Evolutionary conservation across 2,888 invertebrate species (phyloP).

Genomic region (Xestia sexstrigata): DNA sequence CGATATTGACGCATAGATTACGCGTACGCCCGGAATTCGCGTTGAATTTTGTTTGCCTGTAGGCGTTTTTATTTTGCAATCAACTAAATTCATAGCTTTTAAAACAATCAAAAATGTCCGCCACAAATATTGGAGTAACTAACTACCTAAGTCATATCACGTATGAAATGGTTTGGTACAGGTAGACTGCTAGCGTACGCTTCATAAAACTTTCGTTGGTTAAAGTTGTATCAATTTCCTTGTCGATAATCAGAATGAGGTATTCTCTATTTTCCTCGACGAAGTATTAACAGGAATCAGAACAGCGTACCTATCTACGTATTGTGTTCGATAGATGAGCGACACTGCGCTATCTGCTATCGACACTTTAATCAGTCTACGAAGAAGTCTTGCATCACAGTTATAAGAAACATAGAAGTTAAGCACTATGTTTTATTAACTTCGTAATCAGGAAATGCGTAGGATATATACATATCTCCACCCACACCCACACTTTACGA

Average conservation of each 20-base stretch:
- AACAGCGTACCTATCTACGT: constrained; percentile 5
- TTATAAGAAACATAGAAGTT: constrained; percentile 49
- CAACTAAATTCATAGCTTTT: not conserved
- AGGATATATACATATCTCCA: constrained; percentile 68
- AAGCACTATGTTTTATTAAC: constrained; percentile 62
- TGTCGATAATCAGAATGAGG: not conserved
- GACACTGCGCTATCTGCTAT: constrained; percentile 59
- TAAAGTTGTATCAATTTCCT: not conserved
- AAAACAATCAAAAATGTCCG: not conserved
- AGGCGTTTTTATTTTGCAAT: not conserved
- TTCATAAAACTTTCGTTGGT: not conserved
- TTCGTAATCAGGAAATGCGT: constrained; percentile 70
- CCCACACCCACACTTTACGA: constrained; percentile 70
- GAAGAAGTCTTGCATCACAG: constrained; percentile 67
- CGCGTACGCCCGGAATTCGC: not conserved
- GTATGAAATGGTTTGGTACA: not conserved
- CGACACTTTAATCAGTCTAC: constrained; percentile 56
- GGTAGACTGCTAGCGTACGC: not conserved
- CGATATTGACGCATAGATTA: not conserved
- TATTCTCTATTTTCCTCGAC: not conserved
- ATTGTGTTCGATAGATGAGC: constrained; percentile 20
- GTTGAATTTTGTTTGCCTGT: not conserved
- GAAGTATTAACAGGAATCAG: constrained; percentile 15
- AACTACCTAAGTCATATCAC: too few relatives aligned
- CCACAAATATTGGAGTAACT: not conserved